These are phyloP conservation scores for Maccullochella peelii DNA, from an alignment of 2,113 vertebrate genomes.

Conservation along the genomic window DNA sequence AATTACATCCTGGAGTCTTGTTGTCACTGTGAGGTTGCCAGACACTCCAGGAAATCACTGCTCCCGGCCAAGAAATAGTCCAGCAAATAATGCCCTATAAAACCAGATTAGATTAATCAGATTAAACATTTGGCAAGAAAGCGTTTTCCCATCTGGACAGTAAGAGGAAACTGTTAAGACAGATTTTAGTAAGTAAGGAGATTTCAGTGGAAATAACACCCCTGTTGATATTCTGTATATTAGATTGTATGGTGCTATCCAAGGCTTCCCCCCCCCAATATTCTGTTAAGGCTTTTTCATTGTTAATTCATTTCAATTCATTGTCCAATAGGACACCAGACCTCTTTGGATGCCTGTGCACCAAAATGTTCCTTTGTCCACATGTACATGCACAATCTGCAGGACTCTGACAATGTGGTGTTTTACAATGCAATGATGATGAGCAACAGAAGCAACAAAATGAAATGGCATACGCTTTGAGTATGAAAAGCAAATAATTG, in stretches of 20 bases:
- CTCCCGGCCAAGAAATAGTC: neutral
- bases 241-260: neutral
- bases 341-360: neutral
- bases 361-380: neutral
- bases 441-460: neutral
- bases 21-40: neutral
- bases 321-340: too few relatives aligned
- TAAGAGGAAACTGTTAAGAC: neutral
- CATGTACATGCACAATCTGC: neutral
- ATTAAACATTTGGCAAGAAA: slow-evolving; percentile 1
- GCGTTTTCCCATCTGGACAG: neutral
- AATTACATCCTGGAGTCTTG: neutral
- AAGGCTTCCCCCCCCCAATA: neutral
- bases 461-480: neutral
- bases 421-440: neutral
- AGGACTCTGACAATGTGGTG: neutral
- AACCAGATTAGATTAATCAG: neutral
- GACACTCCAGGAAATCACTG: neutral
- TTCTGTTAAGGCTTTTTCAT: neutral
- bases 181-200: neutral
- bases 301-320: neutral
- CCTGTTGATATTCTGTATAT: neutral
- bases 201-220: neutral
- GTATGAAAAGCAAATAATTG: neutral
- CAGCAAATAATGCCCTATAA: neutral